These are phyloP conservation scores for Phrynocephalus versicolor DNA, from an alignment of 2,113 vertebrate species.

Conservation along the genomic window DNA sequence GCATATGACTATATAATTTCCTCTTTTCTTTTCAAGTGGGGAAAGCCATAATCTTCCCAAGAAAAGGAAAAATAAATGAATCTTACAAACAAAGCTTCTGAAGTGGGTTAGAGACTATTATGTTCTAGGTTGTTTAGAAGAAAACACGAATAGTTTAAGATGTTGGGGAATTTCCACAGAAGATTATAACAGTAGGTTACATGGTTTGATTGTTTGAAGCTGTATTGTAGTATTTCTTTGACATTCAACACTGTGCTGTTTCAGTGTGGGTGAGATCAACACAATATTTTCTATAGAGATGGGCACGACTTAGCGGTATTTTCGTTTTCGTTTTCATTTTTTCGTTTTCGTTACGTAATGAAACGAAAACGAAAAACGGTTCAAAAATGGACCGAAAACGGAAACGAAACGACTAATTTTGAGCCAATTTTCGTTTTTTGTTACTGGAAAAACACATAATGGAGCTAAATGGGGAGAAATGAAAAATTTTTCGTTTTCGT, in stretches of 20 bases:
- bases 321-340: too few relatives aligned
- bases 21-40: background rate
- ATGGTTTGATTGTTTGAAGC: background rate
- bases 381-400: too few relatives aligned
- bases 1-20: background rate
- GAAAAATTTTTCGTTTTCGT: too few relatives aligned
- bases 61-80: background rate
- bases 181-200: background rate
- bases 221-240: background rate
- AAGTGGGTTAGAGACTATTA: background rate
- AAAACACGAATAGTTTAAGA: background rate
- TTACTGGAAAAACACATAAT: too few relatives aligned
- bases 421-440: too few relatives aligned
- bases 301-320: too few relatives aligned
- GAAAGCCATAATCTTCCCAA: background rate
- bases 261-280: background rate
- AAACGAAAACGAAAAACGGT: too few relatives aligned
- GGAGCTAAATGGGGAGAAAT: too few relatives aligned
- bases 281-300: background rate
- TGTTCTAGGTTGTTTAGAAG: background rate
- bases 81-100: background rate
- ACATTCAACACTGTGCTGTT: background rate
- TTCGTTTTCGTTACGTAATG: too few relatives aligned
- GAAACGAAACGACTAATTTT: too few relatives aligned
- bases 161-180: background rate